These are phyloP conservation scores for Forficula auricularia DNA, from an alignment of 1,140 invertebrate genomes.

Conservation along the genomic window DNA sequence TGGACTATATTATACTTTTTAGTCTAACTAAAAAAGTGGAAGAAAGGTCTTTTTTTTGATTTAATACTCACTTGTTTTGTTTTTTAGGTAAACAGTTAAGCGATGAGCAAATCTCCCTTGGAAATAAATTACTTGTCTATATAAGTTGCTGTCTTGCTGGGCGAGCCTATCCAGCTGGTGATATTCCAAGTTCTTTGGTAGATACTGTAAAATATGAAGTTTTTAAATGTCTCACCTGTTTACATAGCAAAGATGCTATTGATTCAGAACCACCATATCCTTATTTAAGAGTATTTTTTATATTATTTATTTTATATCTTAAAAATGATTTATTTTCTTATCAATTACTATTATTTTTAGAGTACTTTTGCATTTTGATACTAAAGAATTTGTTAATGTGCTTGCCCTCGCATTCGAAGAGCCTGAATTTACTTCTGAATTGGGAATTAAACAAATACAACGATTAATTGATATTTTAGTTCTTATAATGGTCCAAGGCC, in stretches of 20 bases:
- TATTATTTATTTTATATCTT: constrained; percentile 8
- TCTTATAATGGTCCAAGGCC: constrained; percentile 35
- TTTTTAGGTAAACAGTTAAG: constrained; percentile 18
- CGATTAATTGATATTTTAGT: constrained; percentile 38
- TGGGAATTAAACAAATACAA: constrained; percentile 47
- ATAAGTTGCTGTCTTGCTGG: constrained; percentile 85
- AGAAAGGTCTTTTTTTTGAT: no score
- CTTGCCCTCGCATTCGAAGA: constrained; percentile 75
- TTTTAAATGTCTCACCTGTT: constrained; percentile 27
- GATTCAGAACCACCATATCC: constrained; percentile 57
- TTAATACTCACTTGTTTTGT: no score
- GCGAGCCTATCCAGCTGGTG: constrained; percentile 70
- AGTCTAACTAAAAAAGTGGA: no score
- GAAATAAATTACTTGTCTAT: constrained; percentile 84
- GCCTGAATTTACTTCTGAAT: constrained; percentile 53
- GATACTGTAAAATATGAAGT: constrained; percentile 55
- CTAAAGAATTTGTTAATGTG: constrained; percentile 78
- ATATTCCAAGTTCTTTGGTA: constrained; percentile 51
- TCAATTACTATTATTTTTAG: constrained; percentile 24
- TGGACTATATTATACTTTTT: no score
- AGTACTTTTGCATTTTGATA: constrained; percentile 68
- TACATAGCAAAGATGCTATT: constrained; percentile 46
- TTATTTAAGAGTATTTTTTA: constrained; percentile 35
- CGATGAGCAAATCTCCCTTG: constrained; percentile 33
- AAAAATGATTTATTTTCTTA: background rate